phyloP scores from a whole-genome alignment of 2,888 invertebrate genomes.

The Monopis laevigella region DNA sequence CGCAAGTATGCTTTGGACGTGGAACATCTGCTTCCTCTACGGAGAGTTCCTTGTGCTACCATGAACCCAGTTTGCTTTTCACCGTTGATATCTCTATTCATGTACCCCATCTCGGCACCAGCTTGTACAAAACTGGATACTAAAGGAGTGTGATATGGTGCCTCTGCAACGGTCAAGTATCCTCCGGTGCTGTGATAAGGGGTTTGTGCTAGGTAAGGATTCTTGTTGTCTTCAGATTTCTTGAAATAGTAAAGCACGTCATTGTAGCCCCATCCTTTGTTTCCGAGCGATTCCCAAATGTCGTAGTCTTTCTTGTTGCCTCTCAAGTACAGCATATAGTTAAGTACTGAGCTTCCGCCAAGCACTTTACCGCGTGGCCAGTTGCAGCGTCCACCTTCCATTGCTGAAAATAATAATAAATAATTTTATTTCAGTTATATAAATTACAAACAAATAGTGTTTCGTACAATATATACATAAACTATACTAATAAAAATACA shows the following conservation, averaged over 20 bases:
- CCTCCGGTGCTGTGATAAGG: slow-evolving; percentile 84
- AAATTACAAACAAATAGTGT: too few species aligned
- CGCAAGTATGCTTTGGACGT: slow-evolving; percentile 89
- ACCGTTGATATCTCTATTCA: slow-evolving; percentile 88
- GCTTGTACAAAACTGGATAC: slow-evolving; percentile 84
- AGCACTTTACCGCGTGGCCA: slow-evolving; percentile 94
- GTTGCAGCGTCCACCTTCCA: slow-evolving; percentile 85
- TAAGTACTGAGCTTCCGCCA: slow-evolving; percentile 89
- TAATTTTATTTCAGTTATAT: not conserved
- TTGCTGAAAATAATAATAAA: slow-evolving; percentile 65
- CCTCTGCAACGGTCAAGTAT: slow-evolving; percentile 84
- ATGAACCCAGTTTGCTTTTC: slow-evolving; percentile 88
- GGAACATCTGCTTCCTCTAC: slow-evolving; percentile 86
- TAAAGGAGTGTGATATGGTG: slow-evolving; percentile 86
- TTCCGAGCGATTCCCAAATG: slow-evolving; percentile 86
- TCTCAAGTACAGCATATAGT: slow-evolving; percentile 91
- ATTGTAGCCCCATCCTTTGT: slow-evolving; percentile 87
- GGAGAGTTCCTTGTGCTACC: slow-evolving; percentile 84
- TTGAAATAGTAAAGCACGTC: slow-evolving; percentile 86
- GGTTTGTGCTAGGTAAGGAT: slow-evolving; percentile 82
- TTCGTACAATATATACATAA: too few species aligned
- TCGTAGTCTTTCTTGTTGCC: slow-evolving; percentile 93
- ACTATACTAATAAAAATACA: too few species aligned
- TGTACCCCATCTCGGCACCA: slow-evolving; percentile 85
- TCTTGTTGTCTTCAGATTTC: slow-evolving; percentile 91